Base-by-base conservation (phyloP, 2,113 vertebrate species). In the Leiothrix lutea region DNA sequence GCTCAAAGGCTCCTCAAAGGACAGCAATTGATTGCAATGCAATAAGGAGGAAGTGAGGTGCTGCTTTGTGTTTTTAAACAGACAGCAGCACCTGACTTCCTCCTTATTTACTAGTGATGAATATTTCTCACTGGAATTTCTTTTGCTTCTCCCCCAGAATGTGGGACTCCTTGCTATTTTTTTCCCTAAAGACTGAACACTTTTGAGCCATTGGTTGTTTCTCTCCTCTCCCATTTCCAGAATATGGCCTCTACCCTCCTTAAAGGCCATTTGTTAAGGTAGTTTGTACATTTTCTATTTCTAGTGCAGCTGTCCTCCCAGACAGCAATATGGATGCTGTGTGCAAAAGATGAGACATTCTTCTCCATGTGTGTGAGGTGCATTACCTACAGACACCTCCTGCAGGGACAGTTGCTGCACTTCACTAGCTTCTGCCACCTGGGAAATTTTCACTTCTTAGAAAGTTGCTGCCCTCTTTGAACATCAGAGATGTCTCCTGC, bases 331-430 rank as follows among this genome's bases (percentile, higher is more conserved):
- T 2, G 15, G 40, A 47, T 74, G 25, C 31, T 89, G 9, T 20
- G 20, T 79, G 17, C 73, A 85, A 87, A 84, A 40, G 8, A 33
- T n/a, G 36, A 73, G 29, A n/a, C 3, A 10, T 33, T 69, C 58
- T 7, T 81, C 9, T 80, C 6, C 1, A 0, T 4, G 3, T 51
- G 12, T 1, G 3, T 3, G 0, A 51, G 21, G 26, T 10, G 8
- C 8, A 28, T 42, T 58, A 58, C 54, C 18, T 38, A 13, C 29
- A 72, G 25, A 54, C 7, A 54, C 1, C 17, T 56, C 13, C 21
- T 82, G 9, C 31, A 80, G 53, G 61, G 24, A 35, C 4, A 56
- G 12, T 1, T 6, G 0, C 18, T 65, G 38, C 24, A 14, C 21
- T 90, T 73, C 26, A 28, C 56, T 60, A 79, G 29, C 5, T 87